Evolutionary conservation across 2,888 invertebrate genomes (phyloP).

Genomic region (Cephus pygmeus): DNA sequence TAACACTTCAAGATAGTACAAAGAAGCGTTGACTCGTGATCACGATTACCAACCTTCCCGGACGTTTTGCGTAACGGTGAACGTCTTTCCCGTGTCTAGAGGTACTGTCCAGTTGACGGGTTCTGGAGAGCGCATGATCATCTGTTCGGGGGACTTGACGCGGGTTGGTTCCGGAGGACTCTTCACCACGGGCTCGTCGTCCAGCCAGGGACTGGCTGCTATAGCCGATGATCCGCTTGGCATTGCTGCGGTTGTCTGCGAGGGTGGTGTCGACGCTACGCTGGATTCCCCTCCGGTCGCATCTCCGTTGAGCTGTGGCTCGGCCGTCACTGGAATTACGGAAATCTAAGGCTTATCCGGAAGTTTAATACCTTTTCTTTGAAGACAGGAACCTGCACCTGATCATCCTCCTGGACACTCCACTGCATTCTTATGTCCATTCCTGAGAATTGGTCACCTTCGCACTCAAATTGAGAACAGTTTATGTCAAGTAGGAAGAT

Average conservation of each 20-base stretch:
- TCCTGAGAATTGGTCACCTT: no score
- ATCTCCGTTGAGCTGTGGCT: slow-evolving; percentile 61
- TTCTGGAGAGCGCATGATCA: slow-evolving; percentile 92
- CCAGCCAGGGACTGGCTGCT: slow-evolving; percentile 62
- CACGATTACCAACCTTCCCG: slow-evolving; percentile 72
- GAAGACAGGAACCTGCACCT: no score
- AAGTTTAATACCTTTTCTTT: neutral
- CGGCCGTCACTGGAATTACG: slow-evolving; percentile 61
- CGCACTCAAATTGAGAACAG: no score
- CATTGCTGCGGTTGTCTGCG: slow-evolving; percentile 70
- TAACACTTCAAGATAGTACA: slow-evolving; percentile 9
- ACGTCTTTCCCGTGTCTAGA: slow-evolving; percentile 91
- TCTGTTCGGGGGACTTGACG: slow-evolving; percentile 93
- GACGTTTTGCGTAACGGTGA: slow-evolving; percentile 93
- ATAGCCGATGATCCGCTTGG: slow-evolving; percentile 74
- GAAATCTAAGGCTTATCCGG: slow-evolving; percentile 42
- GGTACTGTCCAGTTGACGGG: slow-evolving; percentile 97
- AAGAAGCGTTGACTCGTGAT: neutral
- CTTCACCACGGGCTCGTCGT: slow-evolving; percentile 82
- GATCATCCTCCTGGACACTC: no score
- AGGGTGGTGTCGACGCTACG: slow-evolving; percentile 65
- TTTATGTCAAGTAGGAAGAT: no score
- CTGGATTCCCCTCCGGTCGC: slow-evolving; percentile 52
- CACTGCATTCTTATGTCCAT: no score
- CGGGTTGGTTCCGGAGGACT: slow-evolving; percentile 93